Base-by-base conservation (phyloP, 2,113 vertebrate species). In the Melanostigma gelatinosum region DNA sequence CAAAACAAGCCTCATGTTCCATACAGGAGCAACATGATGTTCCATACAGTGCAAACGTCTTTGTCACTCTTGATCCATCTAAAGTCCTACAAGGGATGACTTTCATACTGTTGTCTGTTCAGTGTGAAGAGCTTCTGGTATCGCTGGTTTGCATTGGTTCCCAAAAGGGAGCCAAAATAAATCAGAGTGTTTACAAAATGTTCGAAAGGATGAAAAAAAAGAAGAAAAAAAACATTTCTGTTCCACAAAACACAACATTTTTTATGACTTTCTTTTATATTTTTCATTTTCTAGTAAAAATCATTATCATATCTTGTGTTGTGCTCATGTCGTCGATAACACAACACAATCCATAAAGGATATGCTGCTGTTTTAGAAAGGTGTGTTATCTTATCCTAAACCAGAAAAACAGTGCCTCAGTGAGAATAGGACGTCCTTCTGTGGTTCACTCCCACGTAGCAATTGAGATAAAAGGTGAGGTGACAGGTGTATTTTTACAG, bases 391-490 rank as follows among this genome's bases (percentile, higher is more conserved):
- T 29, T 1, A 36, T 3, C 13, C 36, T 20, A 48, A 9, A 68
- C 22, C 10, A 42, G 46, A 32, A 72, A 80, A 85, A 63, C 16
- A 77, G 34, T 3, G 38, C 50, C 42, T 67, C 22, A 1, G 16
- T 63, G 34, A 44, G 20, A 69, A 76, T 1, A 63, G 20, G 63
- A 44, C 24, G 16, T 16, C 60, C 34, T 61, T 44, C 22, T 70
- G 34, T 46, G 12, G 65, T 36, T 69, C 55, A 40, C 40, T 24
- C 16, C 20, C 8, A 52, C 64, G 15, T 2, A 50, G 38, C 15
- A 54, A 80, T 85, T 87, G 71, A 64, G 61, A 72, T 72, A 78
- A 75, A 75, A 79, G 65, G 67, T 60, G 40, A 42, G 38, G 27
- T 42, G 61, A 58, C 75, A 87, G 80, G 46, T 84, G 54, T 58